Evolutionary conservation across 2,113 vertebrate species (phyloP).

Genomic region (Pseudopodoces humilis): DNA sequence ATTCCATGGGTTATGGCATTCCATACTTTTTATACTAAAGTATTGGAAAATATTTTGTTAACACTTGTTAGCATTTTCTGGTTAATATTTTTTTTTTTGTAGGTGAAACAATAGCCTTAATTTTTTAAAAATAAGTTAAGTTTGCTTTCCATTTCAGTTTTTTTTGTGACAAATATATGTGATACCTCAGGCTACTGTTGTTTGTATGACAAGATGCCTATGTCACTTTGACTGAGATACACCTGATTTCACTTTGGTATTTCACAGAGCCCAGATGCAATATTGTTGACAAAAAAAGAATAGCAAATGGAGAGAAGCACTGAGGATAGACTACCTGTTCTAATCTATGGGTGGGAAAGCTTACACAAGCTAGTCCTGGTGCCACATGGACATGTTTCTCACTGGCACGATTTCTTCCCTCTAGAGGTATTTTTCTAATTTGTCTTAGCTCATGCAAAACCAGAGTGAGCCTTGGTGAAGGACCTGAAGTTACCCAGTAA

Average conservation of each 20-base stretch:
- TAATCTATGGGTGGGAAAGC: not conserved
- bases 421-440: not conserved
- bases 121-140: not conserved
- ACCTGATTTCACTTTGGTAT: not conserved
- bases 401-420: not conserved
- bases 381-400: not conserved
- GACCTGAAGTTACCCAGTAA: not conserved
- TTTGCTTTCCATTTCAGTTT: not conserved
- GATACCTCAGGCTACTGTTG: not conserved
- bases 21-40: not conserved
- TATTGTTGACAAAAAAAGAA: not conserved
- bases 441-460: not conserved
- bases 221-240: not conserved
- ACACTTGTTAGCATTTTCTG: fast-evolving
- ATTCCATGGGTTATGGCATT: not conserved
- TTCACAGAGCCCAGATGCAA: not conserved
- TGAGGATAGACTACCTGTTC: not conserved
- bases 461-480: not conserved
- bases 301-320: not conserved
- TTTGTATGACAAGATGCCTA: not conserved
- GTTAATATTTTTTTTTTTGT: not conserved
- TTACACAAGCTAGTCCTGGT: not conserved
- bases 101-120: not conserved
- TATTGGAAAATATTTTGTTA: not conserved
- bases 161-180: not conserved